Percentiles rank a stretch among this genome's conserved stretches.
These are phyloP conservation scores for Zosterops japonicus DNA, from an alignment of 2,113 vertebrate genomes.

Conservation along the genomic window DNA sequence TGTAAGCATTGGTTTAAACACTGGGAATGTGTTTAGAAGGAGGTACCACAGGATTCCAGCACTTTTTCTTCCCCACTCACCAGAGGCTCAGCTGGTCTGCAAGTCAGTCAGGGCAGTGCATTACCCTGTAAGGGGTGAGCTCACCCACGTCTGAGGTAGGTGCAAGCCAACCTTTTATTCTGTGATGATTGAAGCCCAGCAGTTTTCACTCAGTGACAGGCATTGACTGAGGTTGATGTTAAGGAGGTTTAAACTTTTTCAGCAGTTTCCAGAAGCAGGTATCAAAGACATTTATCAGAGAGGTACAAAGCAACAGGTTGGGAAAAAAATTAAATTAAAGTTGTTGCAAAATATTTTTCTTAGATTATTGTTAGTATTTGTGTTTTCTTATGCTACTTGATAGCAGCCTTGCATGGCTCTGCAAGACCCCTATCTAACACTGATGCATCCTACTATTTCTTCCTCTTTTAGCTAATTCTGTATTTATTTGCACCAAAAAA, in stretches of 20 bases:
- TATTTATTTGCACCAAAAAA: neutral
- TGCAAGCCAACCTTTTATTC: neutral
- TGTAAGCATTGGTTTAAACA: neutral
- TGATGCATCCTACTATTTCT: neutral
- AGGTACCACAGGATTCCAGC: neutral
- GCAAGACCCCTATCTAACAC: neutral
- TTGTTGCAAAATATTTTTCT: neutral
- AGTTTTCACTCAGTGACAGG: neutral
- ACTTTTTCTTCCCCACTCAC: neutral
- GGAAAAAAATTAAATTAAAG: neutral
- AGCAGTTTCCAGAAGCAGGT: neutral
- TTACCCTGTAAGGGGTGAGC: neutral
- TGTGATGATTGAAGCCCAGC: neutral
- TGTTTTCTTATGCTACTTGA: neutral
- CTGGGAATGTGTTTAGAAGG: neutral
- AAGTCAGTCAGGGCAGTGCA: neutral
- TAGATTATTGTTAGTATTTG: neutral
- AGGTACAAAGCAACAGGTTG: neutral
- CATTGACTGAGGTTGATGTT: neutral
- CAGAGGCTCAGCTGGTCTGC: neutral
- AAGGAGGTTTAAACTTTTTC: neutral
- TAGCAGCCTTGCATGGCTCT: neutral
- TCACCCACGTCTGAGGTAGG: neutral
- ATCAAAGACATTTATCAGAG: neutral
- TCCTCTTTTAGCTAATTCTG: neutral